Base-by-base conservation (phyloP, 2,888 invertebrate species). In the Slavum lentiscoides region DNA sequence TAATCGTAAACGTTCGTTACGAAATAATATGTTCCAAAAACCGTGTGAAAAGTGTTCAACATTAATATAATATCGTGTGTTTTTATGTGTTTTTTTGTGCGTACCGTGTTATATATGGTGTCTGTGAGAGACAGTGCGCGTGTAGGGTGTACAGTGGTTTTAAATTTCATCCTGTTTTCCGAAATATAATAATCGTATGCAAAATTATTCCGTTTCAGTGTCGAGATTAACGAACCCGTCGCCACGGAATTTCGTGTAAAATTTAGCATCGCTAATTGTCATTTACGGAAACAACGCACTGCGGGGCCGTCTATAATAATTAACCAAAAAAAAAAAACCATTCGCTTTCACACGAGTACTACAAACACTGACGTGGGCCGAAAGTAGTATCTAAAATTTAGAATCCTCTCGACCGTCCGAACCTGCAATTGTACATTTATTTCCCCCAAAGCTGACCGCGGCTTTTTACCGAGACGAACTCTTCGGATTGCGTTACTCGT, bases 171-270 rank as follows among this genome's bases (percentile, higher is more conserved):
- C 21, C 21, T 43, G 19, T 67, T 66, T 39, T 11, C n/a, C 15
- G 39, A 11, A 43, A 43, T 61, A 53, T 64, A 1, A 30, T 30
- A 64, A 74, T 30, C 6, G 53, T 53, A 74, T 64, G 74, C 62
- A 53, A 74, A 74, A 49, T 62, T 74, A 23, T 30, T 73, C 19
- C 17, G 11, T 73, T 19, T 23, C 21, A 8, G 43, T 11, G 23
- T 37, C 1, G 37, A 37, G 9, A 64, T 37, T 39, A 64, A 64
- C 37, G 37, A 37, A 11, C 6, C 17, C 30, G 23, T 64, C 19
- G 19, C 19, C 2, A 1, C 2, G n/a, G 66, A 66, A n/a, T 66
- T 39, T 39, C 5, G 0, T 43, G 13, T 21, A 67, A 6, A 67
- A 67, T 21, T 37, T 37, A 64, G 19, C 39, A 2, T 21, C 59